Percentiles rank a stretch among this genome's conserved stretches.
Evolutionary conservation across 2,888 invertebrate genomes (phyloP).

Genomic region (Rotaria magnacalcarata): DNA sequence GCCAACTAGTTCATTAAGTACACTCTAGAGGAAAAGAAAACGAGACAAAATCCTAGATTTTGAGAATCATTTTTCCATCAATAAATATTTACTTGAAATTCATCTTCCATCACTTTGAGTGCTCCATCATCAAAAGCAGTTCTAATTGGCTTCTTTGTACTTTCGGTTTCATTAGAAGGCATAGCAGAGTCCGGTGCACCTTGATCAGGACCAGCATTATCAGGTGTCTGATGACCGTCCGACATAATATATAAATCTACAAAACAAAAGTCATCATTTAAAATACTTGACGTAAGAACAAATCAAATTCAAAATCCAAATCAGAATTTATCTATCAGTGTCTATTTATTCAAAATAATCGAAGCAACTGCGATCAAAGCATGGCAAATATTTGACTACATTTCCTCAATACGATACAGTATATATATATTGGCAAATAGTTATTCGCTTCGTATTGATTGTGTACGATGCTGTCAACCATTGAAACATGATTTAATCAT

Average conservation of each 20-base stretch:
- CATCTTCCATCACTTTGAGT: slow-evolving; percentile 58
- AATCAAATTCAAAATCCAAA: too few species aligned
- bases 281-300: too few species aligned
- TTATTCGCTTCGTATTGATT: neutral
- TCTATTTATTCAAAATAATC: too few species aligned
- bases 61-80: too few species aligned
- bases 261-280: too few species aligned
- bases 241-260: neutral
- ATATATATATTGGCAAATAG: neutral
- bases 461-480: neutral
- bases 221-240: slow-evolving; percentile 11
- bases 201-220: neutral
- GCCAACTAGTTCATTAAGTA: slow-evolving; percentile 64
- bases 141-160: neutral
- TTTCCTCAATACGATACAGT: too few species aligned
- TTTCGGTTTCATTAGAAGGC: neutral
- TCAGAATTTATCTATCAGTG: too few species aligned
- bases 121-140: slow-evolving; percentile 57
- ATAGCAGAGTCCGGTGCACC: neutral
- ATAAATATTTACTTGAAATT: slow-evolving; percentile 51
- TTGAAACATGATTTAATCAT: neutral
- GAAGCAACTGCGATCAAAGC: too few species aligned
- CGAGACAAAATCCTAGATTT: too few species aligned
- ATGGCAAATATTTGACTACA: too few species aligned
- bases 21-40: too few species aligned